A percentile compares a stretch with the other conserved stretches of the same genome.
Conservation (phyloP, 2,113 vertebrate species). For the Brienomyrus longianalis region DNA sequence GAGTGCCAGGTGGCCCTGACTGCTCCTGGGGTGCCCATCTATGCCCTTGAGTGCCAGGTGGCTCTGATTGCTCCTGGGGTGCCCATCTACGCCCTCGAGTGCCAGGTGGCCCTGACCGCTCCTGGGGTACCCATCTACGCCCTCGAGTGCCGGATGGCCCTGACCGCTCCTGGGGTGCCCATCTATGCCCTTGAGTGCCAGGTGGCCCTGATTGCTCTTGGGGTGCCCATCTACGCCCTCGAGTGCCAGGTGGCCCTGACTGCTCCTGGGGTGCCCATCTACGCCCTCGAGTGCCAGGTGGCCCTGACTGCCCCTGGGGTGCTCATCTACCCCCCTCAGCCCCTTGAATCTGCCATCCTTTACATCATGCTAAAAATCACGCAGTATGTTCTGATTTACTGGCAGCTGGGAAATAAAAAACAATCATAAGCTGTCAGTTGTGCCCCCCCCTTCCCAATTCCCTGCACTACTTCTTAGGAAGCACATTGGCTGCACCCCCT, state of each 20-base stretch:
- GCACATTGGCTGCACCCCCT: neutral
- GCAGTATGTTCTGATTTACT: conserved; percentile 9
- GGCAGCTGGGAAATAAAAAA: conserved; percentile 15
- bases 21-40: neutral
- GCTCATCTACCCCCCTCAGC: conserved; percentile 8
- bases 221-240: neutral
- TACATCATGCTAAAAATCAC: conserved; percentile 17
- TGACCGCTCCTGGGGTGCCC: neutral
- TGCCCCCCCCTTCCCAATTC: neutral
- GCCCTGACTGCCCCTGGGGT: neutral
- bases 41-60: too few relatives aligned
- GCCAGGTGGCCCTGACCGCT: neutral
- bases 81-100: neutral
- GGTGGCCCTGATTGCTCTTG: neutral
- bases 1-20: neutral
- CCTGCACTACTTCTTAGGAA: neutral
- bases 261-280: too few relatives aligned
- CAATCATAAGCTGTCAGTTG: conserved; percentile 9
- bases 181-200: neutral
- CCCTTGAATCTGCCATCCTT: conserved; percentile 4
- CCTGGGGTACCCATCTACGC: too few relatives aligned
- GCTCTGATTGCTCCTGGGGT: neutral
- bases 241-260: neutral
- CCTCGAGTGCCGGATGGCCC: neutral
- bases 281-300: too few relatives aligned